A percentile compares a stretch with the other conserved stretches of the same genome.
These are phyloP conservation scores for Pterophyllum scalare DNA, from an alignment of 2,113 vertebrate genomes.

Conservation along the genomic window DNA sequence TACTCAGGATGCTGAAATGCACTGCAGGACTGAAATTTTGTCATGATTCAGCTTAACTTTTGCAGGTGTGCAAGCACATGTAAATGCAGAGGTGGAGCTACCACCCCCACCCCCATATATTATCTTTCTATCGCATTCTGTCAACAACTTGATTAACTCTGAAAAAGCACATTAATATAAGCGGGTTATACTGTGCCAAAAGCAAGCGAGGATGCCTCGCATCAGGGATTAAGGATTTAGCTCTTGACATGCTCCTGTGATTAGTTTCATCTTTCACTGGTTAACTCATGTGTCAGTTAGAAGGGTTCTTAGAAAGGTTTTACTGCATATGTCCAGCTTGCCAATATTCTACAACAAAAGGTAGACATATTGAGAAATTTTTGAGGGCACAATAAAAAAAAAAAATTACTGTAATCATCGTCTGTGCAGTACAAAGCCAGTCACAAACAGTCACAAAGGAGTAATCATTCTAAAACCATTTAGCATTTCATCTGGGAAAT, in stretches of 20 bases:
- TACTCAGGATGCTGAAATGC: constrained; percentile 52
- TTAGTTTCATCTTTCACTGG: constrained; percentile 71
- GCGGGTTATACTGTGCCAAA: constrained; percentile 46
- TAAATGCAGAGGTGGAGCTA: constrained; percentile 4
- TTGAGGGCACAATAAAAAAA: constrained; percentile 5
- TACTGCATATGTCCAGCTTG: neutral
- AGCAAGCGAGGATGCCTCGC: neutral
- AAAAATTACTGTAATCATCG: constrained; percentile 3
- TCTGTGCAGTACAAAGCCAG: neutral
- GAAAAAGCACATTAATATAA: constrained; percentile 61
- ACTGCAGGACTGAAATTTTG: constrained; percentile 33
- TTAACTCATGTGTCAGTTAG: constrained; percentile 22
- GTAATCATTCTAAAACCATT: constrained; percentile 34
- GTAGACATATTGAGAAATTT: constrained; percentile 12
- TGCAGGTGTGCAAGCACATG: constrained; percentile 48
- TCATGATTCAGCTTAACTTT: constrained; percentile 56
- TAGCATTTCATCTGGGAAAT: constrained; percentile 47
- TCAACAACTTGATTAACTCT: constrained; percentile 31
- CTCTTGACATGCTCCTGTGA: constrained; percentile 57
- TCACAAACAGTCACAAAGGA: constrained; percentile 18
- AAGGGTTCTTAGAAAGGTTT: neutral
- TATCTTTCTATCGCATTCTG: constrained; percentile 36
- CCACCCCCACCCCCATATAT: neutral
- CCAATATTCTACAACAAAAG: constrained; percentile 2
- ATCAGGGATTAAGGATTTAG: constrained; percentile 69